Base-by-base conservation (phyloP, 2,888 invertebrate species). In the Melipona bicolor region DNA sequence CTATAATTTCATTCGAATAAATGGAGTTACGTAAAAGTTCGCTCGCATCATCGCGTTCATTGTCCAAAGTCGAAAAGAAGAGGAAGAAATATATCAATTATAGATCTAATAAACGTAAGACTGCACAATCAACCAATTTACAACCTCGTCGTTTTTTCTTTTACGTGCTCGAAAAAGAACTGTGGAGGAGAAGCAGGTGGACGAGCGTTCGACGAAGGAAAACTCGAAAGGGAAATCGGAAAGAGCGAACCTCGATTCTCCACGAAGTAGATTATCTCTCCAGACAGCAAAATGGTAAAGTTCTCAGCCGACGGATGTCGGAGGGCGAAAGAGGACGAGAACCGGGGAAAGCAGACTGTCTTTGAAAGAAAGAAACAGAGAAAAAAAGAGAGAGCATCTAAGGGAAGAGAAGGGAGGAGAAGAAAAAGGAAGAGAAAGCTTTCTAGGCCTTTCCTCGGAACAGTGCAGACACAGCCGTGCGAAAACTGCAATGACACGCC, bases 271-370 rank as follows among this genome's bases (percentile, higher is more conserved):
- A 92, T 93, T 93, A 93, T 93, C 92, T 90, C 79, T 81, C 88
- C 91, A 93, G 93, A 92, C 92, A 91, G 86, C 80, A 90, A 90
- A 93, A 93, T 91, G 91, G 91, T 89, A 90, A 93, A 93, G 90
- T 93, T 91, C 87, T 87, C 88, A 85, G 89, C 86, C 83, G 80
- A 79, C 13, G 65, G 83, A 79, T 80, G 87, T 73, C 79, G 65
- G 78, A 68, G 86, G 85, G 79, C 82, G 70, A 59, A 81, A 82
- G 27, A 24, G 24, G 72, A 71, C 77, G 80, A 80, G 65, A 43
- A 85, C 61, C 56, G 79, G 87, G 79, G 88, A 87, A 81, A 75
- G 85, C 68, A 19, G 17, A 21, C 49, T 6, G 5, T 54, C 21
- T 36, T 56, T 1, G 65, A 19, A 36, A 52, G 13, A 83, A 64